phyloP scores from a whole-genome alignment of 2,888 invertebrate species.

The Miltochrista miniata region DNA sequence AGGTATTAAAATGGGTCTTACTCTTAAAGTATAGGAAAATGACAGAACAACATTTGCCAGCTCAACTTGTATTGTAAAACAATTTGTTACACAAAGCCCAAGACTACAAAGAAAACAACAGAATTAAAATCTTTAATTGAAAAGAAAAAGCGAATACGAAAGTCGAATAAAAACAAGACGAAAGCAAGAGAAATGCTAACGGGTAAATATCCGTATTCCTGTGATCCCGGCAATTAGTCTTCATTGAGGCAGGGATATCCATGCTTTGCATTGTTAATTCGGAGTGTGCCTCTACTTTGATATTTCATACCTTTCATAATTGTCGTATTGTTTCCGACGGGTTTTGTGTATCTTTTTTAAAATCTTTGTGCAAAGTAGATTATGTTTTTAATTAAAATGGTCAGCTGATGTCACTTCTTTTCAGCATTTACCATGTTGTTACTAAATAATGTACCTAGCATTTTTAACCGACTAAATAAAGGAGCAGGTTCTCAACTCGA shows the following conservation, averaged over 20 bases:
- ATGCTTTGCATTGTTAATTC: slow-evolving; percentile 47
- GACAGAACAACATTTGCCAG: no score
- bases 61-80: no score
- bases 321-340: slow-evolving; percentile 2
- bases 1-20: no score
- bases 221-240: slow-evolving; percentile 50
- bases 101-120: no score
- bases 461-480: no score
- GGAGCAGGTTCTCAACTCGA: no score
- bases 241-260: slow-evolving; percentile 41
- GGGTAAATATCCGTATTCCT: slow-evolving; percentile 11
- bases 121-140: no score
- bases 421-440: no score
- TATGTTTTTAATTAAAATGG: neutral
- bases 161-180: neutral
- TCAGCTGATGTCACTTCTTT: no score
- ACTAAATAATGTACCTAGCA: no score
- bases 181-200: slow-evolving; percentile 9
- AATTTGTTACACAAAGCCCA: no score
- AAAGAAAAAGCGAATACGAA: neutral
- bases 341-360: neutral
- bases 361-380: neutral
- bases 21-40: no score
- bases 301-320: slow-evolving; percentile 12
- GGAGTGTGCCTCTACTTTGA: slow-evolving; percentile 1